phyloP scores from a whole-genome alignment of 2,888 invertebrate species.

The Ephialtes manifestator region DNA sequence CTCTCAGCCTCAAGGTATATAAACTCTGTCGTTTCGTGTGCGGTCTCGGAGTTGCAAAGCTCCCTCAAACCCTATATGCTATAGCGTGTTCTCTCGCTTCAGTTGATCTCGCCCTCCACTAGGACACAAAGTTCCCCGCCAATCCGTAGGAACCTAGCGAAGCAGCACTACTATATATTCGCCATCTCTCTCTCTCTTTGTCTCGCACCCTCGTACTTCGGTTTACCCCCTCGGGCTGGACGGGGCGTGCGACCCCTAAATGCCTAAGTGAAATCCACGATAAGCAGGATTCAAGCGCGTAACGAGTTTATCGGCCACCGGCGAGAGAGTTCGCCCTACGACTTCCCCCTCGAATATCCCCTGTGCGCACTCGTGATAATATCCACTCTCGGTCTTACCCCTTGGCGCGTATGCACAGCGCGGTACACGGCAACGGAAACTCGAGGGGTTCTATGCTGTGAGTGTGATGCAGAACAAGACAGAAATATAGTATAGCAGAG shows the following conservation, averaged over 20 bases:
- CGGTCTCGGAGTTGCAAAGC: conserved; percentile 33
- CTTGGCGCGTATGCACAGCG: conserved; percentile 29
- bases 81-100: conserved; percentile 60
- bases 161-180: conserved; percentile 3
- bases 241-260: conserved; percentile 69
- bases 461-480: conserved; percentile 40
- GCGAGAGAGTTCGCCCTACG: conserved; percentile 51
- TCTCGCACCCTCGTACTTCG: conserved; percentile 13
- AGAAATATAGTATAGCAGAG: conserved; percentile 36
- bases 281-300: conserved; percentile 83
- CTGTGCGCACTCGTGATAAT: conserved; percentile 17
- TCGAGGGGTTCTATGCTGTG: conserved; percentile 30
- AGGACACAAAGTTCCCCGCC: conserved; percentile 54
- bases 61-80: conserved; percentile 20
- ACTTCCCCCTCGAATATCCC: conserved; percentile 40
- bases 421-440: conserved; percentile 41
- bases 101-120: conserved; percentile 62
- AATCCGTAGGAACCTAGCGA: conserved; percentile 36
- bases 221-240: conserved; percentile 38
- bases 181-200: conserved; percentile 33
- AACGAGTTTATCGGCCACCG: conserved; percentile 83
- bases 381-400: conserved; percentile 50
- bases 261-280: conserved; percentile 77
- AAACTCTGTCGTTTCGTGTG: conserved; percentile 59
- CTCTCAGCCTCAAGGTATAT: conserved; percentile 15